A percentile compares a stretch with the other conserved stretches of the same genome.
Evolutionary conservation across 2,797 vertebrate species (phyloP).

Genomic region (Graptemys geographica): DNA sequence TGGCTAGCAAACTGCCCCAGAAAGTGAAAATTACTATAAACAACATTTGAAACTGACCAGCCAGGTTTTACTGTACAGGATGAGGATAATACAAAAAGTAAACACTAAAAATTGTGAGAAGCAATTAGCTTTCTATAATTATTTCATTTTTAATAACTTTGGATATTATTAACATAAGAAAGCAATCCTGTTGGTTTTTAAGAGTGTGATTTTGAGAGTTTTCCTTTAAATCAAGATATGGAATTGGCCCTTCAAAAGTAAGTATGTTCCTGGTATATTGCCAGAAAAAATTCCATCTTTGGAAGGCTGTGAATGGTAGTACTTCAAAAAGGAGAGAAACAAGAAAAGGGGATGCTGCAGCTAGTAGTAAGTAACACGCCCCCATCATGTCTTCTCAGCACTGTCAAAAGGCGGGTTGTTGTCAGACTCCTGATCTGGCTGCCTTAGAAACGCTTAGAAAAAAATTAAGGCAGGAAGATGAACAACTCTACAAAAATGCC

Average conservation of each 20-base stretch:
- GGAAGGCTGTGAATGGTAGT: conserved; percentile 70
- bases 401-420: conserved; percentile 79
- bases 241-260: conserved; percentile 62
- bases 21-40: not conserved
- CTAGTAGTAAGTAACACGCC: conserved; percentile 67
- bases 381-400: conserved; percentile 76
- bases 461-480: conserved; percentile 57
- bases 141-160: not conserved
- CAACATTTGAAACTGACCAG: fast-evolving
- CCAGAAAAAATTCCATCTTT: conserved; percentile 17
- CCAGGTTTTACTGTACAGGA: not conserved
- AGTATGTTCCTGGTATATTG: not conserved
- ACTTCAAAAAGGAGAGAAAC: conserved; percentile 59
- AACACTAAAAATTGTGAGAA: not conserved
- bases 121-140: fast-evolving
- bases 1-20: not conserved
- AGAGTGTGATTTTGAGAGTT: not conserved
- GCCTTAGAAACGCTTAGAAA: conserved; percentile 61
- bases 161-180: fast-evolving
- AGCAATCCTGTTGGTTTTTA: not conserved
- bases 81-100: not conserved
- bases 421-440: conserved; percentile 74
- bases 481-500: conserved; percentile 47
- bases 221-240: conserved; percentile 18
- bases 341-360: conserved; percentile 58